Percentiles rank a stretch among this genome's conserved stretches.
Conservation (phyloP, 2,888 invertebrate species). For the Xylocampa areola region DNA sequence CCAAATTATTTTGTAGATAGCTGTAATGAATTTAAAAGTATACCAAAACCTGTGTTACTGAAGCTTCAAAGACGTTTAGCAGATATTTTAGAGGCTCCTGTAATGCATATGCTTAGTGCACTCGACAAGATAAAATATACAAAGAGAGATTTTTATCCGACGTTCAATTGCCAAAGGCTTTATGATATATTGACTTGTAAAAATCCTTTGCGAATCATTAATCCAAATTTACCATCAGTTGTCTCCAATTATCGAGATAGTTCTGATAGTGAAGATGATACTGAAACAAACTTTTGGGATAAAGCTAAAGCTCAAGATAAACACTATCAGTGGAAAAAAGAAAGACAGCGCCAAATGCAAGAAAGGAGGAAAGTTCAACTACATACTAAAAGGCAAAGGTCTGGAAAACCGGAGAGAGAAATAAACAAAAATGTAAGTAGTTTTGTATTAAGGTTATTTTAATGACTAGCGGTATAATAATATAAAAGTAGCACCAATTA, state of each 20-base stretch:
- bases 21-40: conserved; percentile 93
- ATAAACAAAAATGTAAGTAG: conserved; percentile 89
- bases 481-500: no score
- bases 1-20: conserved; percentile 93
- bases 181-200: conserved; percentile 90
- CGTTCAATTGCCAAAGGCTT: conserved; percentile 89
- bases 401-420: conserved; percentile 79
- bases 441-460: background rate
- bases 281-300: conserved; percentile 80
- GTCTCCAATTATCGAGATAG: conserved; percentile 67
- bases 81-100: conserved; percentile 92
- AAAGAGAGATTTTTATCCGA: conserved; percentile 91
- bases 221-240: conserved; percentile 78
- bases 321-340: conserved; percentile 85
- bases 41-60: conserved; percentile 91
- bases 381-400: conserved; percentile 71
- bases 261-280: conserved; percentile 81
- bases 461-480: background rate
- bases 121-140: conserved; percentile 92
- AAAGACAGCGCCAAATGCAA: conserved; percentile 79
- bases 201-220: conserved; percentile 85
- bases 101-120: conserved; percentile 92
- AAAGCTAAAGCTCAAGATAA: conserved; percentile 86
- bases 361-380: conserved; percentile 75
- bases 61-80: conserved; percentile 92